phyloP scores from a whole-genome alignment of 1,140 invertebrate species.

The Protaetia brevitarsis region DNA sequence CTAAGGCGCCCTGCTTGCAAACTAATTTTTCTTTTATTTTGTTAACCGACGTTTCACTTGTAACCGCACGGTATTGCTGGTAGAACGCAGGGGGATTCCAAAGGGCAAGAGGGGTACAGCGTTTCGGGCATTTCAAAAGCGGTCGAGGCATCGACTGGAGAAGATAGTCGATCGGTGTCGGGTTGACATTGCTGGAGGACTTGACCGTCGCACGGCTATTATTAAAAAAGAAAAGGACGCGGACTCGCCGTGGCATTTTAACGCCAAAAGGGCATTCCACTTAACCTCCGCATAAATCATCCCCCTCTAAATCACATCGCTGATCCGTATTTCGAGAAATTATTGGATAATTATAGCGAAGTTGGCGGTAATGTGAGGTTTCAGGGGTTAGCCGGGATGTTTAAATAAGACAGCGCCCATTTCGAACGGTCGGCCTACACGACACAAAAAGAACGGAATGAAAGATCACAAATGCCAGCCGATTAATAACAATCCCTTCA shows the following conservation, averaged over 20 bases:
- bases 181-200: background rate
- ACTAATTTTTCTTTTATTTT: too few species aligned
- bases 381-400: background rate
- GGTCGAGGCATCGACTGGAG: background rate
- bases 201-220: background rate
- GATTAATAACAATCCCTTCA: slow-evolving; percentile 3
- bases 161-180: background rate
- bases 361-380: too few species aligned
- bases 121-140: background rate
- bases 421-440: too few species aligned
- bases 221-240: background rate
- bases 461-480: background rate
- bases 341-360: slow-evolving; percentile 1
- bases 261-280: slow-evolving; percentile 6
- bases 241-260: background rate
- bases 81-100: too few species aligned
- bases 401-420: background rate
- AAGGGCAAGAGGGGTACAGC: too few species aligned
- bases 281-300: background rate
- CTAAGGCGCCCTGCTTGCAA: too few species aligned
- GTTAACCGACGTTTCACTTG: too few species aligned
- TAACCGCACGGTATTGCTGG: too few species aligned
- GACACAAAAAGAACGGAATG: too few species aligned
- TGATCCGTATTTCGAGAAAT: slow-evolving; percentile 4
- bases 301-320: slow-evolving; percentile 1